Evolutionary conservation across 1,140 invertebrate species (phyloP), one percentile per base, ranked within the genome.

Genomic region (Berghia stephanieae): DNA sequence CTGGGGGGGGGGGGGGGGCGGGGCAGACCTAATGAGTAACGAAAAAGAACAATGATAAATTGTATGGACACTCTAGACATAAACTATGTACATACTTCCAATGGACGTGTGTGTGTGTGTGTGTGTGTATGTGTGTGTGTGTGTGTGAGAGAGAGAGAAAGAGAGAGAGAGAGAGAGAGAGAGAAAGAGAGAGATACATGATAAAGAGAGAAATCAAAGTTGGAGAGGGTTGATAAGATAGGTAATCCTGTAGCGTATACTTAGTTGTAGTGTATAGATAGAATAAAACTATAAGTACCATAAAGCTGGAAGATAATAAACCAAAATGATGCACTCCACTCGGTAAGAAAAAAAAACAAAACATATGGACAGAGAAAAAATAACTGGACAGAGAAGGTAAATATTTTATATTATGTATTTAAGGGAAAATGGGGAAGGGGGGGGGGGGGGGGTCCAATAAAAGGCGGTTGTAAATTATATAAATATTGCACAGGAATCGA

Each of bases 261-360:
- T 6, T n/a, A 34, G 34, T 13, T 49, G n/a, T n/a, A 49, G 46
- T 49, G 46, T 49, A 49, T n/a, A 49, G 46, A n/a, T n/a, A 49
- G 46, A 13, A 38, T 13, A 34, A 18, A 72, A 31, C 31, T 43
- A n/a, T 46, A 66, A 75, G 34, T 69, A 82, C 81, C 81, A 77
- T 78, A 68, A 66, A 79, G 16, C 80, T 75, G 10, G 79, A 79
- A 42, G 75, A 46, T 0, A 27, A 68, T 34, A 6, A 68, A 31
- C 3, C 24, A 67, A 68, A 36, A 0, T 8, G 16, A 2, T 67
- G 27, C 24, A n/a, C n/a, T n/a, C n/a, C n/a, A n/a, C n/a, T n/a
- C n/a, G n/a, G n/a, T n/a, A n/a, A n/a, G n/a, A n/a, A n/a, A n/a
- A n/a, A n/a, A n/a, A n/a, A n/a, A n/a, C n/a, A n/a, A n/a, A n/a